Base-by-base conservation (phyloP, 1,140 invertebrate species). In the Tetraneura akinire region DNA sequence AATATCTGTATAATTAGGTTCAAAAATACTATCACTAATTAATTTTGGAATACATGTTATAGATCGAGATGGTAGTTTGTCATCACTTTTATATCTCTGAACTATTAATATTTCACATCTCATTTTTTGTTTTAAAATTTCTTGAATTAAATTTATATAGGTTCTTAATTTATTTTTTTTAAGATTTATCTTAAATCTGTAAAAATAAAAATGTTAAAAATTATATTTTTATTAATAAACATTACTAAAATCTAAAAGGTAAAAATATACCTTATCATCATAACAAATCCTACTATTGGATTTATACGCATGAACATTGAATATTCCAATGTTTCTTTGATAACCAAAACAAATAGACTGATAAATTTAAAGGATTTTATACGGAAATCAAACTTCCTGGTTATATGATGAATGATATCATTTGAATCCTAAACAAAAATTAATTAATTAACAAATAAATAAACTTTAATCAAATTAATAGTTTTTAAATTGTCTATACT, bases 171-270 rank as follows among this genome's bases (percentile, higher is more conserved):
- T 47, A 78, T 78, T 60, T 26, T 37, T 78, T 60, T 78, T 21
- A 42, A 78, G 55, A 62, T 78, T 78, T 45, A 78, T 62, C 42
- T 78, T 78, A 60, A 78, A 45, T 14, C 74, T 78, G 4, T 8
- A 29, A 78, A 5, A 0, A 55, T 13, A 74, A 23, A 57, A 11
- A 71, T n/a, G 1, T 26, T 49, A n/a, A 18, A 49, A 23, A 29
- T 51, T 4, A 37, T 37, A 37, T 4, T 37, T 4, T 8, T 37
- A 37, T 37, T 37, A 37, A 37, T 37, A 37, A 37, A 4, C 3
- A 37, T 37, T 4, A 37, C 8, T 4, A 37, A 37, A 4, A 4
- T 4, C 3, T 37, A 37, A 37, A 3, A n/a, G 51, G 5, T 71
- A 51, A 51, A 29, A 70, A 47, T 26, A 11, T 62, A 62, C 74